Percentiles rank a stretch among this genome's conserved stretches.
Evolutionary conservation across 2,888 invertebrate species (phyloP).

Genomic region (Arctia plantaginis): DNA sequence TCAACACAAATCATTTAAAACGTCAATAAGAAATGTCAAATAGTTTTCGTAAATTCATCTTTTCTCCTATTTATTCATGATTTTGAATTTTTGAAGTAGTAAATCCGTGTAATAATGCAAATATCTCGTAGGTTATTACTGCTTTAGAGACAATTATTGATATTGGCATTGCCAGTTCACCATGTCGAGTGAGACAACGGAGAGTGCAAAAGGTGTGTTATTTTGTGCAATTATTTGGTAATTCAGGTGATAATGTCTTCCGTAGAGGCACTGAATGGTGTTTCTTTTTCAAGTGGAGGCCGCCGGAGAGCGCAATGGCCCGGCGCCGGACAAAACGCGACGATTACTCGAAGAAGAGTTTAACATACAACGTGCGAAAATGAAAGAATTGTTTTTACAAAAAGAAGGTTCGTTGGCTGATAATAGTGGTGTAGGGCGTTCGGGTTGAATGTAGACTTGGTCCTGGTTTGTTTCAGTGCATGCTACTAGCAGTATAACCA

Average conservation of each 20-base stretch:
- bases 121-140: constrained; percentile 31
- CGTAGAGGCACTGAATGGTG: constrained; percentile 74
- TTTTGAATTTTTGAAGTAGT: constrained; percentile 30
- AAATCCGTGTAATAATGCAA: constrained; percentile 49
- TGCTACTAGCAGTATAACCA: constrained; percentile 33
- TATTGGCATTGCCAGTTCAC: constrained; percentile 44
- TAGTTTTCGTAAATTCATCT: constrained; percentile 52
- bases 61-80: constrained; percentile 38
- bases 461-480: constrained; percentile 47
- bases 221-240: constrained; percentile 55
- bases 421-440: constrained; percentile 47
- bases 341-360: constrained; percentile 93
- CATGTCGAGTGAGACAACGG: constrained; percentile 72
- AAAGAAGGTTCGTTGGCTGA: constrained; percentile 92
- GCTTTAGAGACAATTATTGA: constrained; percentile 33
- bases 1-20: constrained; percentile 24
- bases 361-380: constrained; percentile 95
- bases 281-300: constrained; percentile 82
- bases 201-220: constrained; percentile 76
- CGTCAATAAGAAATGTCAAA: constrained; percentile 56
- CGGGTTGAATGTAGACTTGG: constrained; percentile 46
- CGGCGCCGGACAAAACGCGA: constrained; percentile 63
- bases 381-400: constrained; percentile 96
- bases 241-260: constrained; percentile 57
- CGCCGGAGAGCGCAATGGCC: constrained; percentile 61